phyloP scores from a whole-genome alignment of 1,140 invertebrate species.

The Ptiloglossa arizonensis region DNA sequence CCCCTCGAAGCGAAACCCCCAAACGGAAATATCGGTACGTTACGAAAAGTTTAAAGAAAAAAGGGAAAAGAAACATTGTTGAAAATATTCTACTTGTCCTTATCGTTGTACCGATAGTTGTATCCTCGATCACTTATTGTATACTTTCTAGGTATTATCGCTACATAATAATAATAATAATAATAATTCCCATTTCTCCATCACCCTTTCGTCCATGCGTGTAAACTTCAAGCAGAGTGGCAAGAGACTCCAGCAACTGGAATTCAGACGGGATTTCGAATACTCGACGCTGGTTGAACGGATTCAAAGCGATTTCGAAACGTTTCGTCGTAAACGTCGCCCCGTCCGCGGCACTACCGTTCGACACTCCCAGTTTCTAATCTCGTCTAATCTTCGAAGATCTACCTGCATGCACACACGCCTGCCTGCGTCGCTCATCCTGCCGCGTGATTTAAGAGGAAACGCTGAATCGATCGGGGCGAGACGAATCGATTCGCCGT shows the following conservation, averaged over 20 bases:
- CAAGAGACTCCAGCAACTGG: neutral
- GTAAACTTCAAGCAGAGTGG: neutral
- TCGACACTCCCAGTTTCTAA: slow-evolving; percentile 57
- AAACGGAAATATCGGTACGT: too few relatives aligned
- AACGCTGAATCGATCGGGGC: slow-evolving; percentile 39
- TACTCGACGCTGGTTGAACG: neutral
- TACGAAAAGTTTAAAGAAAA: too few relatives aligned
- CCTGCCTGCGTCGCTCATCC: slow-evolving; percentile 11
- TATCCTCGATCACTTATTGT: too few relatives aligned
- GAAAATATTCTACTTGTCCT: too few relatives aligned
- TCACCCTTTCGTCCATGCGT: neutral
- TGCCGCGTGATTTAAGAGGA: slow-evolving; percentile 36
- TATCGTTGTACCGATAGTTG: too few relatives aligned
- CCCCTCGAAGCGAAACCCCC: too few relatives aligned
- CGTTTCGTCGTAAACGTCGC: slow-evolving; percentile 31
- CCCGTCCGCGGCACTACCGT: slow-evolving; percentile 27
- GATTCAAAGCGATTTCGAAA: slow-evolving; percentile 44
- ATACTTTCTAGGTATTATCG: too few relatives aligned
- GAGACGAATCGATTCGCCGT: slow-evolving; percentile 38
- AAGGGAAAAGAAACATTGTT: too few relatives aligned
- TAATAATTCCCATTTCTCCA: too few relatives aligned
- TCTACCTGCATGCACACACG: slow-evolving; percentile 28
- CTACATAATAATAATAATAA: too few relatives aligned
- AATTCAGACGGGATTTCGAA: slow-evolving; percentile 12
- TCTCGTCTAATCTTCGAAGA: slow-evolving; percentile 47